Evolutionary conservation across 2,113 vertebrate species (phyloP), one percentile per base, ranked within the genome.

Genomic region (Monopterus albus): DNA sequence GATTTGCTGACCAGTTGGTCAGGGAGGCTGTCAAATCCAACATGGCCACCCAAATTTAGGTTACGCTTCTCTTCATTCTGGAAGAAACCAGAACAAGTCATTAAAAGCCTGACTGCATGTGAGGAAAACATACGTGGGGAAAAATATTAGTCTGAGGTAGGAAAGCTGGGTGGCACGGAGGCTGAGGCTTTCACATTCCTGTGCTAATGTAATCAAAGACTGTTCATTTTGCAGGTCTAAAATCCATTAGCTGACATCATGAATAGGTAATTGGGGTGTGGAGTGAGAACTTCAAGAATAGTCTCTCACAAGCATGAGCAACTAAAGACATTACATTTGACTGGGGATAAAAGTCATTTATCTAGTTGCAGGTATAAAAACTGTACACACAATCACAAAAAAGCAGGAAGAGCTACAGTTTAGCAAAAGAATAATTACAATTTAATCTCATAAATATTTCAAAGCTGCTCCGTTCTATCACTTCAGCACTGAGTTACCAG

Each of bases 1-100:
- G 98, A 98, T 94, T 98, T 99, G 91, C 97, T 98, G 95, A 99
- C 98, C 88, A 99, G 91, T 86, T 99, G 98, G 69, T 99, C 97
- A 0, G 97, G 98, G 80, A 99, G 95, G 77, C 98, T 98, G 92
- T 99, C 98, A 0, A 98, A 99, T 56, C 98, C 98, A 29, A 99
- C 98, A 89, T 98, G 98, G 88, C 98, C 98, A 0, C 96, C 95
- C 79, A 98, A 90, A 55, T 88, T 93, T 35, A 98, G 95, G 90
- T 84, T 96, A 50, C 98, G 94, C 45, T 96, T 95, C 76, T 97
- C 96, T 87, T 95, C 94, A 57, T 94, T 97, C 97, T 99, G 90
- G 17, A 65, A 55, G 2, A 49, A 75, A 63, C 67, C 10, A 76
- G 53, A 67, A 28, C 12, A 36, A 33, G n/a, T n/a, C 56, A 43